Conservation (phyloP, 2,797 vertebrate species). For the Gila robusta region DNA sequence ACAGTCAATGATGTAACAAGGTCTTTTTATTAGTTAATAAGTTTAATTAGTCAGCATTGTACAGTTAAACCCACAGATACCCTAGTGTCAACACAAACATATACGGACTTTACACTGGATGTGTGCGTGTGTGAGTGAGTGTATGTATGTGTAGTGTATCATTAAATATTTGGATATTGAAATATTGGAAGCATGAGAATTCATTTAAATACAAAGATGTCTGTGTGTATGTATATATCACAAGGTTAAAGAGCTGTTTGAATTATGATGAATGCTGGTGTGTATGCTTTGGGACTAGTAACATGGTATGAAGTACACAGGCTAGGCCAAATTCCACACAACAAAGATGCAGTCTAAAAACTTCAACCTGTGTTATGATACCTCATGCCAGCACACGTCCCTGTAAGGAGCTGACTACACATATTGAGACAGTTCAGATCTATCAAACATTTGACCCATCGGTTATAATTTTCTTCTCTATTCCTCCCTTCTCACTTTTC, state of each 20-base stretch:
- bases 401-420: slow-evolving; percentile 67
- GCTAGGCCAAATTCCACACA: slow-evolving; percentile 55
- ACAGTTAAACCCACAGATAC: slow-evolving; percentile 86
- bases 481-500: slow-evolving; percentile 75
- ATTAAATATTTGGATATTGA: slow-evolving; percentile 63
- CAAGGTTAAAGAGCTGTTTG: slow-evolving; percentile 51
- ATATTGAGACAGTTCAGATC: slow-evolving; percentile 82
- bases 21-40: slow-evolving; percentile 81
- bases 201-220: slow-evolving; percentile 52
- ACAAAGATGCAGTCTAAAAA: slow-evolving; percentile 44
- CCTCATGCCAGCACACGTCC: slow-evolving; percentile 63
- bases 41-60: slow-evolving; percentile 84
- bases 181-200: slow-evolving; percentile 65
- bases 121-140: slow-evolving; percentile 62
- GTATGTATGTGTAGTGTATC: slow-evolving; percentile 62
- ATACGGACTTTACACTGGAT: slow-evolving; percentile 83
- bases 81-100: slow-evolving; percentile 85
- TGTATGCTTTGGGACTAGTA: slow-evolving; percentile 55
- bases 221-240: slow-evolving; percentile 46
- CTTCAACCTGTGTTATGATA: slow-evolving; percentile 56
- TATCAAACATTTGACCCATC: slow-evolving; percentile 78
- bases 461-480: slow-evolving; percentile 68
- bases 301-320: slow-evolving; percentile 52
- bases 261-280: slow-evolving; percentile 57
- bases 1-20: slow-evolving; percentile 78